phyloP scores from a whole-genome alignment of 2,113 vertebrate species.

The Alosa alosa region DNA sequence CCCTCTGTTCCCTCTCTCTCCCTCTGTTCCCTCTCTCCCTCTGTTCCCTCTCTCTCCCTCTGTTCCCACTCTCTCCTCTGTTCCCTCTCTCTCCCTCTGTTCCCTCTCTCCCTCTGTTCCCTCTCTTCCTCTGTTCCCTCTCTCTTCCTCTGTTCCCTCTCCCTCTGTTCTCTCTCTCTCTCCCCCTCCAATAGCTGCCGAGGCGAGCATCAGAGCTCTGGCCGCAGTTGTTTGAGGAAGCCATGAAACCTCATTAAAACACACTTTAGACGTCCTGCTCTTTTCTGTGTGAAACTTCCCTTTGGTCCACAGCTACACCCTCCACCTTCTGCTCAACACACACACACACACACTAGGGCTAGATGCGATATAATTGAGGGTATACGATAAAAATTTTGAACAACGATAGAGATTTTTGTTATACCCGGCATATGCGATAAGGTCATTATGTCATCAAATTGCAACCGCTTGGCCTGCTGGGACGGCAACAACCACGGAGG shows the following conservation, averaged over 20 bases:
- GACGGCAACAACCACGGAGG: no score
- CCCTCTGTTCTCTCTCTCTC: not conserved
- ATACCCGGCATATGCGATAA: no score
- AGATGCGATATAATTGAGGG: no score
- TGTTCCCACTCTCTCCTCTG: no score
- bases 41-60: not conserved
- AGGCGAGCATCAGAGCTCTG: not conserved
- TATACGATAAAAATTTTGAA: no score
- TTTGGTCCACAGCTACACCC: not conserved
- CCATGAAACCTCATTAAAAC: not conserved
- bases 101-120: not conserved
- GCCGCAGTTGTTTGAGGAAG: not conserved
- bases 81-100: not conserved
- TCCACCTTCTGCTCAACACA: not conserved
- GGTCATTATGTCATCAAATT: no score
- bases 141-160: not conserved
- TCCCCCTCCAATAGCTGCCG: not conserved
- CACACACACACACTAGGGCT: no score
- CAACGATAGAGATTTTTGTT: no score
- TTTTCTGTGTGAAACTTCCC: not conserved
- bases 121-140: not conserved
- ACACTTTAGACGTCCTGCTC: not conserved
- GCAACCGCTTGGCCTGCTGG: no score
- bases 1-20: not conserved
- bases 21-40: not conserved